Percentiles rank a stretch among this genome's conserved stretches.
These are phyloP conservation scores for Oncorhynchus clarkii DNA, from an alignment of 2,113 vertebrate species.

Conservation along the genomic window DNA sequence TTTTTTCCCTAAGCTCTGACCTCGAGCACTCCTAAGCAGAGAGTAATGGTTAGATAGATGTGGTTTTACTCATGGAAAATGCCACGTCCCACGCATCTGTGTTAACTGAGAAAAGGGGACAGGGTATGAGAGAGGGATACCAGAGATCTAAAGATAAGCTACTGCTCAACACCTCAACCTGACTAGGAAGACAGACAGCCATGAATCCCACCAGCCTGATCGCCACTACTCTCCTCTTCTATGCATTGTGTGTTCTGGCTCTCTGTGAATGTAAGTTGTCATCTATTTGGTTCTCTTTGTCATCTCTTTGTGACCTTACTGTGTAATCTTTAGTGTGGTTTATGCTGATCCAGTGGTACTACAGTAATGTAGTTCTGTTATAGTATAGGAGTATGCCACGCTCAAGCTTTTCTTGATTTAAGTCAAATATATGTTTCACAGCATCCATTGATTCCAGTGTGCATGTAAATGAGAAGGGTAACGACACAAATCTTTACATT, in stretches of 20 bases:
- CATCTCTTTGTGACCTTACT: neutral
- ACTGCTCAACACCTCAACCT: neutral
- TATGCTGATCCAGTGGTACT: neutral
- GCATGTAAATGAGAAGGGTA: too few species aligned
- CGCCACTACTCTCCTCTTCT: slow-evolving; percentile 10
- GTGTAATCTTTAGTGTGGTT: neutral
- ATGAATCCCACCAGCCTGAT: neutral
- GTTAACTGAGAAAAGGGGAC: neutral
- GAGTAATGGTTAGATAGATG: neutral
- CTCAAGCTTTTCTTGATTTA: too few species aligned
- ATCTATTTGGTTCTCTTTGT: neutral
- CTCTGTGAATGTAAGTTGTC: slow-evolving; percentile 8
- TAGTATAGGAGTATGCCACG: too few species aligned
- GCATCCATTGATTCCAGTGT: too few species aligned
- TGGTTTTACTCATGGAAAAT: neutral
- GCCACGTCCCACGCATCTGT: too few species aligned
- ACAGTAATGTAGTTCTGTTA: too few species aligned
- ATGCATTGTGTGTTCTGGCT: slow-evolving; percentile 9
- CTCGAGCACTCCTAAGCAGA: neutral
- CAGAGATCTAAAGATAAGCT: neutral
- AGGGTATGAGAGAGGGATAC: neutral
- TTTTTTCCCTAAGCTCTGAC: neutral
- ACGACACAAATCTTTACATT: too few species aligned
- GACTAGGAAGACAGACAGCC: neutral
- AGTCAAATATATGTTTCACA: too few species aligned